Conservation (phyloP, 2,888 invertebrate genomes). For the Diadegma fenestrale region DNA sequence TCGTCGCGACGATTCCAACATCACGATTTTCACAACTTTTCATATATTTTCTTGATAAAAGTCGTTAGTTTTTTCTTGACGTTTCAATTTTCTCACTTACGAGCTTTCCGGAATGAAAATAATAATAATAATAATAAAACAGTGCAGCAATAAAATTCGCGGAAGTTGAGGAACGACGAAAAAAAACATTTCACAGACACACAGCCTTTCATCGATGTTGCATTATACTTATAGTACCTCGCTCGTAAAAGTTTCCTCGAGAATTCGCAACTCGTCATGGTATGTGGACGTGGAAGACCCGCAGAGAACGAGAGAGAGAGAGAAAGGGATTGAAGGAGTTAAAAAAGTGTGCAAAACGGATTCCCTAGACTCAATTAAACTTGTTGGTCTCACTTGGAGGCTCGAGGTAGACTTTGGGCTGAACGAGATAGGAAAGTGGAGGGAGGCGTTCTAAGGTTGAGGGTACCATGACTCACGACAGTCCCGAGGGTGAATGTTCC, state of each 20-base stretch:
- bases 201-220: conserved; percentile 16
- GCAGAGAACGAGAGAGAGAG: conserved; percentile 31
- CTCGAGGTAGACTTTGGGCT: conserved; percentile 44
- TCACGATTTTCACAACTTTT: conserved; percentile 32
- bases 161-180: conserved; percentile 11
- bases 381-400: conserved; percentile 65
- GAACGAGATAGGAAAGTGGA: conserved; percentile 27
- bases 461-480: conserved; percentile 47
- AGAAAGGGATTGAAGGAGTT: conserved; percentile 39
- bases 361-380: conserved; percentile 75
- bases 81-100: conserved; percentile 49
- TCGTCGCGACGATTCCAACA: conserved; percentile 26
- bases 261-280: conserved; percentile 64
- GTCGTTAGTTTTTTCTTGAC: conserved; percentile 23
- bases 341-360: conserved; percentile 72
- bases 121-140: no score
- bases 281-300: conserved; percentile 42
- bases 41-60: conserved; percentile 13
- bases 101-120: background rate
- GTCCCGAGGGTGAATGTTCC: conserved; percentile 59
- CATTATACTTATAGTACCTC: conserved; percentile 37
- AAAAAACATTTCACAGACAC: conserved; percentile 35
- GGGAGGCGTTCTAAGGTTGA: conserved; percentile 7
- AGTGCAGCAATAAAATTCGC: conserved; percentile 53
- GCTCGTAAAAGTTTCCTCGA: conserved; percentile 69